Evolutionary conservation across 2,113 vertebrate species (phyloP).

Genomic region (Clinocottus analis): DNA sequence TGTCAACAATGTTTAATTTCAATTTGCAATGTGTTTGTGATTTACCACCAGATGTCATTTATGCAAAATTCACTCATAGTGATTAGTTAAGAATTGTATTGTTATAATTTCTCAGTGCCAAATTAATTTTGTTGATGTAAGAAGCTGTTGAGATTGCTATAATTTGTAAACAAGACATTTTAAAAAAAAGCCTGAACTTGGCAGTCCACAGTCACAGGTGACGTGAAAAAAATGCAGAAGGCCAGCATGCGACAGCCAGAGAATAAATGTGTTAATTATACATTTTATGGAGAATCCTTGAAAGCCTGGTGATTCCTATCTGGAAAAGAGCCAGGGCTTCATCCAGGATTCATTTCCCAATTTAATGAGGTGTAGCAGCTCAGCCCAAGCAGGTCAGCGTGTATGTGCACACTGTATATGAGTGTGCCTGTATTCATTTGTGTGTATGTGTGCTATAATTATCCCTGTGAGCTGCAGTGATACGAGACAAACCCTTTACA

Average conservation of each 20-base stretch:
- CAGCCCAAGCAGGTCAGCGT: conserved; percentile 54
- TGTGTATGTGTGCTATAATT: conserved; percentile 59
- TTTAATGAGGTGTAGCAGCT: conserved; percentile 79
- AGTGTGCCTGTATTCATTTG: conserved; percentile 32
- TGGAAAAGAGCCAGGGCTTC: conserved; percentile 62
- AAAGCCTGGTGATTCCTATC: conserved; percentile 70
- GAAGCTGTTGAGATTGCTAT: neutral
- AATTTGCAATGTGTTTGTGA: neutral
- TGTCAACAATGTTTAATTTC: conserved; percentile 21
- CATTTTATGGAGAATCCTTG: conserved; percentile 58
- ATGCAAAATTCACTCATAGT: neutral
- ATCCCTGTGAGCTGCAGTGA: conserved; percentile 60
- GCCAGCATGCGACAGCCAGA: conserved; percentile 39
- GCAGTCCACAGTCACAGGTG: conserved; percentile 14
- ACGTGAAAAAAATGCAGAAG: neutral
- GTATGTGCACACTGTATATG: conserved; percentile 35
- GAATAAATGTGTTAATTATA: conserved; percentile 71
- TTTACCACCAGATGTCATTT: conserved; percentile 1
- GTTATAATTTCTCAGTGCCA: conserved; percentile 5
- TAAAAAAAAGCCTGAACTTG: conserved; percentile 11
- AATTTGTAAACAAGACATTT: neutral
- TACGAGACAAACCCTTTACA: conserved; percentile 41
- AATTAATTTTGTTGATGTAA: neutral
- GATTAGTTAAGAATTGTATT: neutral
- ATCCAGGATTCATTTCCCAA: conserved; percentile 77